These are phyloP conservation scores for Drosophila lowei DNA, from an alignment of 1,140 invertebrate genomes.

Conservation along the genomic window DNA sequence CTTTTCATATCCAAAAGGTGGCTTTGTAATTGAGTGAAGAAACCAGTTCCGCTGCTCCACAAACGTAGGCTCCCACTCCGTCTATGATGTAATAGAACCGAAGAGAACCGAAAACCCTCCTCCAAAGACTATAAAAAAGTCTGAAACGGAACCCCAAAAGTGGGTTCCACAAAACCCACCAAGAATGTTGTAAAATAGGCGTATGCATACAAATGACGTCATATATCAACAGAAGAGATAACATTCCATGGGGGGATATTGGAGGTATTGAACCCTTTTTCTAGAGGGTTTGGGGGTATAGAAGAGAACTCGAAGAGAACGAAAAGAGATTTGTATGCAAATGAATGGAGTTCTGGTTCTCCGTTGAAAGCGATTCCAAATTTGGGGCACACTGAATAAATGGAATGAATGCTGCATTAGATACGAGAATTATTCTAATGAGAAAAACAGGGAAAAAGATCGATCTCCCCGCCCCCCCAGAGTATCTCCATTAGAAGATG, in stretches of 20 bases:
- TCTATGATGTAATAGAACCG: constrained; percentile 35
- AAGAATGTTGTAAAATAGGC: constrained; percentile 13
- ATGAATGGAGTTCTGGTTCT: constrained; percentile 34
- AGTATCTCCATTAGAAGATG: constrained; percentile 41
- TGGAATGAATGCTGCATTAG: constrained; percentile 24
- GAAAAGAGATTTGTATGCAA: constrained; percentile 38
- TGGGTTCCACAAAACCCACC: constrained; percentile 18
- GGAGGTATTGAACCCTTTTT: constrained; percentile 55
- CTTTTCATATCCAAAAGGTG: constrained; percentile 32
- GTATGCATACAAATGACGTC: constrained; percentile 60
- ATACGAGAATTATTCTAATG: constrained; percentile 63
- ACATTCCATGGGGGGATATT: background rate
- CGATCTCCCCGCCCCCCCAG: constrained; percentile 1
- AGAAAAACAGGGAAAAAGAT: constrained; percentile 51
- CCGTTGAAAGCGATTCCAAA: constrained; percentile 33
- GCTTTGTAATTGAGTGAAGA: constrained; percentile 28
- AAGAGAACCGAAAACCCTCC: constrained; percentile 6
- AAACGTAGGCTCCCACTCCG: constrained; percentile 3
- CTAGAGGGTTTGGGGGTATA: constrained; percentile 7
- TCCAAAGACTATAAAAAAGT: constrained; percentile 29
- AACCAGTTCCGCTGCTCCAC: constrained; percentile 38
- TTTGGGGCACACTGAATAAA: constrained; percentile 39
- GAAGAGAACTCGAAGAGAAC: background rate
- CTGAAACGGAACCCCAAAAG: constrained; percentile 32
- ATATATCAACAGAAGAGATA: constrained; percentile 36